Base-by-base conservation (phyloP, 2,113 vertebrate species). In the Falco punctatus region DNA sequence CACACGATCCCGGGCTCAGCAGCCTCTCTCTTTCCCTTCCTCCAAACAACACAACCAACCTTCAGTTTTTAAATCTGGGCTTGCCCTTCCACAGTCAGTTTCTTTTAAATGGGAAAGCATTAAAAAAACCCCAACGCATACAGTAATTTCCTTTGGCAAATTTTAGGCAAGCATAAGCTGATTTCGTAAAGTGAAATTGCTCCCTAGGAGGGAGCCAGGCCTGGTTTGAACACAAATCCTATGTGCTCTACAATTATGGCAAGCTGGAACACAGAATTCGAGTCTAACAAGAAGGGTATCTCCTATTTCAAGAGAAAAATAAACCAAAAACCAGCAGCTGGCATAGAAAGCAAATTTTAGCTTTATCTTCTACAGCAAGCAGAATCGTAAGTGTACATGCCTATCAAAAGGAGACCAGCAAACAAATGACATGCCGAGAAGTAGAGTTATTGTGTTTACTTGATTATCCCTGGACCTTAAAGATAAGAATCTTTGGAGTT, bases 381-480 rank as follows among this genome's bases (percentile, higher is more conserved):
- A 85, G 87, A 93, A 49, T 82, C 42, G 12, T 42, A 65, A 54
- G 6, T 58, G 30, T 18, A 35, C n/a, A 66, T 11, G 30, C 23
- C 49, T 80, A 75, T 46, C 61, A 95, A 65, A 5, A 93, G 49
- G 16, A 95, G 55, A 92, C 22, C 30, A 72, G 62, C 44, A 92
- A 61, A 75, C 66, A 97, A 89, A 89, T 85, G 26, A 30, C 42
- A 90, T 10, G 42, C 66, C 22, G 30, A 95, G 52, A 82, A 90
- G 13, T 11, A 58, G 14, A 93, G 35, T 44, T 40, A 66, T 38
- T 75, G 23, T 70, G 20, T 95, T 94, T 91, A 87, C 78, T 95
- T 92, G 96, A 81, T 91, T 96, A 93, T 88, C 35, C 65, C 58
- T 66, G 74, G n/a, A 54, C 32, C 55, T 90, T 86, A 92, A 89